phyloP scores from a whole-genome alignment of 2,113 vertebrate genomes.

The Parus major region DNA sequence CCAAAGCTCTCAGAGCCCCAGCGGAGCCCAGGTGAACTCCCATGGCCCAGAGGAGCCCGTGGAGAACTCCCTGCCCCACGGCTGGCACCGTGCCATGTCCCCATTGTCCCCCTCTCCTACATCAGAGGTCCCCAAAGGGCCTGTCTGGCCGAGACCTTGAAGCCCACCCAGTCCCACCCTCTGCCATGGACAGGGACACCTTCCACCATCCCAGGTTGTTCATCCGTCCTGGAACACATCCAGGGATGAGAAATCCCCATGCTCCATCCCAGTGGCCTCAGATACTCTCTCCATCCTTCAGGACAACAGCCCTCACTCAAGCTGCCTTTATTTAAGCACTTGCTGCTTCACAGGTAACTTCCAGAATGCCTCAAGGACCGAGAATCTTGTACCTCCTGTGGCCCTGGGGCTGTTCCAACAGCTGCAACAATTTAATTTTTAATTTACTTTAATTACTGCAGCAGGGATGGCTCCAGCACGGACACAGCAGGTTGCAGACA shows the following conservation, averaged over 20 bases:
- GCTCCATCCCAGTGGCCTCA: no score
- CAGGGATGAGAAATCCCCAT: neutral
- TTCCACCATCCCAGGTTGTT: accelerated
- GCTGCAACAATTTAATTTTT: constrained; percentile 68
- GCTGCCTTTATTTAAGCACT: neutral
- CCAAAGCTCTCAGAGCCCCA: accelerated
- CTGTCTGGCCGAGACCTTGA: neutral
- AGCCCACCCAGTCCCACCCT: neutral
- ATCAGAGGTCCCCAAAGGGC: accelerated
- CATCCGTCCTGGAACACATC: neutral
- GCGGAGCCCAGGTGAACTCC: neutral
- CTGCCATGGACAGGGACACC: neutral
- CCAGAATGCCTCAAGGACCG: neutral
- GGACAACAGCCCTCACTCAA: neutral
- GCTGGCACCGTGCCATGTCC: neutral
- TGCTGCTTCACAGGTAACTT: constrained; percentile 7
- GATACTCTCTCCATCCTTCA: neutral
- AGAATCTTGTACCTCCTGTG: neutral
- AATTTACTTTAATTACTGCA: neutral
- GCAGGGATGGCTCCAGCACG: accelerated
- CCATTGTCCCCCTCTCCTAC: neutral
- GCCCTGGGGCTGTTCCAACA: constrained; percentile 38
- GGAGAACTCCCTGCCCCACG: neutral
- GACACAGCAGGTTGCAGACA: accelerated
- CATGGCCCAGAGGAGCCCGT: accelerated